Conservation (phyloP, 2,113 vertebrate species). For the Tapirus terrestris region DNA sequence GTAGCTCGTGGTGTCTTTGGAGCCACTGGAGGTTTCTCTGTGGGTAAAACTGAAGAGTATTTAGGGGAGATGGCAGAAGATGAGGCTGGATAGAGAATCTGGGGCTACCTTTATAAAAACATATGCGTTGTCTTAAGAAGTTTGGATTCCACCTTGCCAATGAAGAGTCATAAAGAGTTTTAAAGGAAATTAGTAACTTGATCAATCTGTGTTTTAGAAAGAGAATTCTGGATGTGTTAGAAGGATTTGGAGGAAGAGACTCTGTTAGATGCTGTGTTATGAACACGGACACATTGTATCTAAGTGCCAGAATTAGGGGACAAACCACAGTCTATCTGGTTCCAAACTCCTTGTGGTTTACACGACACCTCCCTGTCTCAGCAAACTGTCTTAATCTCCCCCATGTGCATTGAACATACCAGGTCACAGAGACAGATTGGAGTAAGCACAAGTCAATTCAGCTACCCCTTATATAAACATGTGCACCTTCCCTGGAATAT, state of each 20-base stretch:
- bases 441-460: not conserved
- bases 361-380: not conserved
- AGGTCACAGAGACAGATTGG: not conserved
- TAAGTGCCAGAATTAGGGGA: not conserved
- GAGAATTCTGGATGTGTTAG: not conserved
- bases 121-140: not conserved
- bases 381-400: not conserved
- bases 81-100: not conserved
- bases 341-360: not conserved
- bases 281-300: not conserved
- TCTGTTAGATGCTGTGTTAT: not conserved
- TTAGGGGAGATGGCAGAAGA: not conserved
- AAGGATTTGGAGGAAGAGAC: not conserved
- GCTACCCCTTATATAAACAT: not conserved
- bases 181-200: not conserved
- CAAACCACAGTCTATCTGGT: not conserved
- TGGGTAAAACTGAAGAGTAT: not conserved
- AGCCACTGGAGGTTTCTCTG: not conserved
- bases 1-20: not conserved
- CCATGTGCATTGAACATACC: not conserved
- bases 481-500: not conserved
- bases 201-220: not conserved
- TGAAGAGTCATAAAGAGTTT: not conserved
- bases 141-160: not conserved
- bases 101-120: not conserved